Evolutionary conservation across 1,140 invertebrate genomes (phyloP), one percentile per base, ranked within the genome.

Genomic region (Pogonomyrmex californicus): DNA sequence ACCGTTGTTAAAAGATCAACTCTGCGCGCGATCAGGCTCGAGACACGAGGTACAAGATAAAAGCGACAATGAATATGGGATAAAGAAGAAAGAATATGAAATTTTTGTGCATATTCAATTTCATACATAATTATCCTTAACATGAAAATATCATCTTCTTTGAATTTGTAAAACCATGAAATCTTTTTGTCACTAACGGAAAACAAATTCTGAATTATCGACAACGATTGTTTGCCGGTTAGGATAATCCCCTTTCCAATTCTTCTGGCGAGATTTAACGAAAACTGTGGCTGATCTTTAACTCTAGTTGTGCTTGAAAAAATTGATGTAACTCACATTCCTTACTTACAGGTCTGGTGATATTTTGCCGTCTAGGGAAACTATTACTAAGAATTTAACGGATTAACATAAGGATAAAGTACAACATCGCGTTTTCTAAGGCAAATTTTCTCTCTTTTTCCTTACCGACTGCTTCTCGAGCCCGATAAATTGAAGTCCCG

Each of bases 331-430:
- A 83, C 68, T 75, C n/a, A 60, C 12, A 30, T 17, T 7, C 41
- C 17, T 73, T 73, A 17, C 65, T 73, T 9, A 33, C 68, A 38
- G 41, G n/a, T 44, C 33, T 33, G 54, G 30, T 38, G 30, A 58
- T 82, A 82, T 75, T 75, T 83, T 62, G 79, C 68, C 51, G 41
- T 83, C 44, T 73, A 44, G 54, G 68, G 12, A 75, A 83, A 83
- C 68, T 75, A 75, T 73, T 75, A 83, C 49, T 83, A 49, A 83
- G 79, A 83, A 73, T 73, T 82, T 82, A 73, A 44, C 33, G 79
- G 79, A 73, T 83, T 83, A 83, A 75, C 54, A 54, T 83, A 75
- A 73, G 66, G 75, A 83, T 73, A 83, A 83, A n/a, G 62, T 66
- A 38, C 65, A 79, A 76, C 54, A 17, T 41, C 10, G 41, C 41